These are phyloP conservation scores for Cyclophora punctaria DNA, from an alignment of 2,888 invertebrate species.

Conservation along the genomic window DNA sequence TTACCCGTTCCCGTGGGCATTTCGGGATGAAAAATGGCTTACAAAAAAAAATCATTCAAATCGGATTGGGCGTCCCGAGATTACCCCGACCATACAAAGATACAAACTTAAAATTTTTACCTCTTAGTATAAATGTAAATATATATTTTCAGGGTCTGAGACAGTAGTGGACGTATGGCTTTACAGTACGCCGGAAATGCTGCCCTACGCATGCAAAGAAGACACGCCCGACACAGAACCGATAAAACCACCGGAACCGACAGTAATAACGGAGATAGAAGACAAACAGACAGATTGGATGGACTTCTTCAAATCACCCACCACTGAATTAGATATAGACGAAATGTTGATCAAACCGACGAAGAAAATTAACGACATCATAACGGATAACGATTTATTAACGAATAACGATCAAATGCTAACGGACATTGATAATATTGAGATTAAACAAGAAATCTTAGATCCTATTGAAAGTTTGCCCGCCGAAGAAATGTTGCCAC, in stretches of 20 bases:
- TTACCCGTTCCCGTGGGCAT: no score
- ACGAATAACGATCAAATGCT: neutral
- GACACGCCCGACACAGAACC: slow-evolving; percentile 13
- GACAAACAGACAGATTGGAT: slow-evolving; percentile 34
- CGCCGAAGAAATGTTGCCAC: slow-evolving; percentile 33
- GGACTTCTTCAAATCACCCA: slow-evolving; percentile 57
- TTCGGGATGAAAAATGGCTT: no score
- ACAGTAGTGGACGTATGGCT: slow-evolving; percentile 85
- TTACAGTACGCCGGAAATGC: slow-evolving; percentile 65
- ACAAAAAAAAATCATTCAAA: no score
- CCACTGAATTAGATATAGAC: slow-evolving; percentile 51
- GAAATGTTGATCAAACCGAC: slow-evolving; percentile 61
- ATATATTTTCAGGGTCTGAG: slow-evolving; percentile 79
- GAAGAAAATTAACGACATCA: slow-evolving; percentile 9
- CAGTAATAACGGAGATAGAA: neutral
- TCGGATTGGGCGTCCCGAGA: no score
- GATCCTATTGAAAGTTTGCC: slow-evolving; percentile 25
- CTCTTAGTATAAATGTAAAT: no score
- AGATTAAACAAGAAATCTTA: slow-evolving; percentile 1
- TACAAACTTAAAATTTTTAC: no score
- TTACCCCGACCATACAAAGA: no score
- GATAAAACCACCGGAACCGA: neutral
- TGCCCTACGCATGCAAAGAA: slow-evolving; percentile 49
- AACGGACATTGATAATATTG: neutral
- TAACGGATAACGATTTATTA: no score